These are phyloP conservation scores for Trachops cirrhosus DNA, from an alignment of 2,797 vertebrate genomes.

Conservation along the genomic window DNA sequence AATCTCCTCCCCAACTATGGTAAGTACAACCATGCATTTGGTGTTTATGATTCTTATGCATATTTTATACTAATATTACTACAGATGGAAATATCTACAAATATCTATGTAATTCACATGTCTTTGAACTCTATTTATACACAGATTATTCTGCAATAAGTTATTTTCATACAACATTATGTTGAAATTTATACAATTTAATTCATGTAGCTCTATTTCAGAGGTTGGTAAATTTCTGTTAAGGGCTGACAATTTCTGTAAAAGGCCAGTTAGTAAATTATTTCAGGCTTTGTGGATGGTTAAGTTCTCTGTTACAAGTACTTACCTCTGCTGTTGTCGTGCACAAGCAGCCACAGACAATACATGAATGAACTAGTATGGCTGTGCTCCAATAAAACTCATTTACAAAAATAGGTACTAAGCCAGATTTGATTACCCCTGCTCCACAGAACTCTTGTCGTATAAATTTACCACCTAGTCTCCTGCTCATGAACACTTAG, in stretches of 20 bases:
- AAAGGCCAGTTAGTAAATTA: not conserved
- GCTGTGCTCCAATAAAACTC: not conserved
- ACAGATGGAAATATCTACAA: not conserved
- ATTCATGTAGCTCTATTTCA: not conserved
- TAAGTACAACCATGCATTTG: not conserved
- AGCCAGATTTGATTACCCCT: not conserved
- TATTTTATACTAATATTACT: not conserved
- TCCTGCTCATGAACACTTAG: not conserved
- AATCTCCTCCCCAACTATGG: not conserved
- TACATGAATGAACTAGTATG: no score
- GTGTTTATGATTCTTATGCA: not conserved
- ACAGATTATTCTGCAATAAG: conserved; percentile 9
- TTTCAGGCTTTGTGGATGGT: not conserved
- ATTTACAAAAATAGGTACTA: not conserved
- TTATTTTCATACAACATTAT: not conserved
- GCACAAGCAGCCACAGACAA: not conserved
- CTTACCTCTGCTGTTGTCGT: not conserved
- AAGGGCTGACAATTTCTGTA: not conserved
- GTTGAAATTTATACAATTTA: not conserved
- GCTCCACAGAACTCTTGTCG: not conserved
- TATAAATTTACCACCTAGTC: not conserved
- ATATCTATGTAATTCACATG: not conserved
- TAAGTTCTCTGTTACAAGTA: not conserved
- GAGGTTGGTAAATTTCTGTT: not conserved
- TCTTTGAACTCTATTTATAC: not conserved